Percentiles rank a stretch among this genome's conserved stretches.
phyloP scores from a whole-genome alignment of 2,113 vertebrate species.

The Bos javanicus region DNA sequence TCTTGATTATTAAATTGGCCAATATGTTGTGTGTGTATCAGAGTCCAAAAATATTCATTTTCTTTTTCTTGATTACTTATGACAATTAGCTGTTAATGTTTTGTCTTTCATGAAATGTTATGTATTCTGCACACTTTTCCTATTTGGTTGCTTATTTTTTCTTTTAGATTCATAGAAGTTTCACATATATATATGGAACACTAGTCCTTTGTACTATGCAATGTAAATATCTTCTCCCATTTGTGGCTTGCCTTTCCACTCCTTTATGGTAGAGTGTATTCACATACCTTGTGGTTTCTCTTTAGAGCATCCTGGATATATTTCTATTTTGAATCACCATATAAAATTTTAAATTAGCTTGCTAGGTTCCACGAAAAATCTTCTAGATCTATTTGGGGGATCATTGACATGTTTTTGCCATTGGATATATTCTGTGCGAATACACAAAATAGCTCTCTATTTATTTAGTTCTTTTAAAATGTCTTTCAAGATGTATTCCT shows the following conservation, averaged over 20 bases:
- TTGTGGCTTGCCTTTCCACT: background rate
- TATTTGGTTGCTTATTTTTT: background rate
- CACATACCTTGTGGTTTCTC: background rate
- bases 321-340: background rate
- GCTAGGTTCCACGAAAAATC: background rate
- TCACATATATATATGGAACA: background rate
- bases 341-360: background rate
- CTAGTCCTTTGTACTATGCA: background rate
- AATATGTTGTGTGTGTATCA: background rate
- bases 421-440: background rate
- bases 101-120: background rate
- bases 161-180: background rate
- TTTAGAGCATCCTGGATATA: background rate
- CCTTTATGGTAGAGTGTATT: background rate
- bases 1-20: background rate
- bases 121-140: background rate
- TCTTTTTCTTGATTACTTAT: background rate
- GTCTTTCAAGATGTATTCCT: background rate
- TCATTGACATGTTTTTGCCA: background rate
- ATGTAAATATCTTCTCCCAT: background rate
- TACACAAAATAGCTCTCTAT: background rate
- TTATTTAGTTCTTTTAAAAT: background rate
- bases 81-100: background rate
- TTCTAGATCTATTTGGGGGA: background rate
- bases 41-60: background rate